Base-by-base conservation (phyloP, 1,140 invertebrate species). In the Helicoverpa zea region DNA sequence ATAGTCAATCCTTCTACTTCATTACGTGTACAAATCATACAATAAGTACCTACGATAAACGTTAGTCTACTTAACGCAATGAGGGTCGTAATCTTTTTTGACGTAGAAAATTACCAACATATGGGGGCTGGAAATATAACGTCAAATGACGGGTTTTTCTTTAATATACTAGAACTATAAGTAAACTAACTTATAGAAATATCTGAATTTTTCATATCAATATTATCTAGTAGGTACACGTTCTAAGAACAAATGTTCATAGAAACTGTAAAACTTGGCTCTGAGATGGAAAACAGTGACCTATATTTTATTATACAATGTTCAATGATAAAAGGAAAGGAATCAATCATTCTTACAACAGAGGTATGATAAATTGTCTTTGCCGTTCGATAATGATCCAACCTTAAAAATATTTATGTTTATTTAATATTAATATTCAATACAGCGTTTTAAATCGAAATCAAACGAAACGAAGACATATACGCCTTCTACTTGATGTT, bases 271-370 rank as follows among this genome's bases (percentile, higher is more conserved):
- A 29, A 54, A 52, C 73, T 75, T 75, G 73, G 73, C 73, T 75
- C 58, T 75, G 11, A 43, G 35, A 75, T 43, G 54, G 52, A 75
- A 75, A 75, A 47, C 73, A 61, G 35, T 79, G 77, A 82, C 75
- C 79, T 77, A 81, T 61, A 83, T 84, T 85, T 78, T 74, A 47
- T 72, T 75, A 83, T 74, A 74, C 76, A 29, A 72, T 63, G 58
- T 68, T 64, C 59, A 81, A 78, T 81, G 77, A 64, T 76, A 81
- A 81, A 78, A 43, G 35, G 58, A 59, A 80, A n/a, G 56, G 64
- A 84, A 84, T 84, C 83, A 75, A 81, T 84, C 80, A 80, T 84
- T 79, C 54, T 9, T 29, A 29, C 63, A 74, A 79, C 68, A 30
- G 54, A 66, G 49, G n/a, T 70, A 72, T 84, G 80, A 81, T 81